Evolutionary conservation across 2,113 vertebrate species (phyloP).

Genomic region (Eolophus roseicapilla): DNA sequence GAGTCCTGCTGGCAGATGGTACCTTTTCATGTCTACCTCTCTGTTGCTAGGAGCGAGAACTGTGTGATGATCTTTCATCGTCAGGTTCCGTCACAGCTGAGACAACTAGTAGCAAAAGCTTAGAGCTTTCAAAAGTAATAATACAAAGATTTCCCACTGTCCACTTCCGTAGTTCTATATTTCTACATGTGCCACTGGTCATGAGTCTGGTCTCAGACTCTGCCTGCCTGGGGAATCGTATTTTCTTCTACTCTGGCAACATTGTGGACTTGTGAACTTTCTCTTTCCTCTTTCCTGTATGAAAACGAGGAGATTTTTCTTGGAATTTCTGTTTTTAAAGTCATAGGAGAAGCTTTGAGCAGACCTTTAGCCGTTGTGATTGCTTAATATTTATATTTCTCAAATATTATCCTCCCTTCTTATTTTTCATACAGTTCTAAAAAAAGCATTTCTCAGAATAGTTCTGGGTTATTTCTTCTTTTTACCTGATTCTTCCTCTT

Average conservation of each 20-base stretch:
- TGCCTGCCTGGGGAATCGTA: neutral
- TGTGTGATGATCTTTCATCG: neutral
- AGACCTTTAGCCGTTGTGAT: neutral
- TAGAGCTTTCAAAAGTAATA: neutral
- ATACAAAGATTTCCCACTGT: neutral
- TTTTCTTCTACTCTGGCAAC: neutral
- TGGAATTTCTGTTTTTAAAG: conserved; percentile 23
- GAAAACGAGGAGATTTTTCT: neutral
- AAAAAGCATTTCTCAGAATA: neutral
- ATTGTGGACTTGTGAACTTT: neutral
- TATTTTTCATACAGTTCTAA: neutral
- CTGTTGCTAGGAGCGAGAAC: neutral
- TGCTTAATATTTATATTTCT: neutral
- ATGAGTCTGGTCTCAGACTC: neutral
- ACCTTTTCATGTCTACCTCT: neutral
- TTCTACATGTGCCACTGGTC: neutral
- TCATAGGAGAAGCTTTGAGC: neutral
- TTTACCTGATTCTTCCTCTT: neutral
- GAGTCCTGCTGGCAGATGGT: neutral
- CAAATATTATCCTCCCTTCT: neutral
- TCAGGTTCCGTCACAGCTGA: neutral
- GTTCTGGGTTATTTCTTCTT: neutral
- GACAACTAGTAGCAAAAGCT: neutral
- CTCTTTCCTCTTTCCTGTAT: neutral
- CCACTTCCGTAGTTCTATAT: neutral